These are phyloP conservation scores for Conchocele bisecta DNA, from an alignment of 2,888 invertebrate species.

Conservation along the genomic window DNA sequence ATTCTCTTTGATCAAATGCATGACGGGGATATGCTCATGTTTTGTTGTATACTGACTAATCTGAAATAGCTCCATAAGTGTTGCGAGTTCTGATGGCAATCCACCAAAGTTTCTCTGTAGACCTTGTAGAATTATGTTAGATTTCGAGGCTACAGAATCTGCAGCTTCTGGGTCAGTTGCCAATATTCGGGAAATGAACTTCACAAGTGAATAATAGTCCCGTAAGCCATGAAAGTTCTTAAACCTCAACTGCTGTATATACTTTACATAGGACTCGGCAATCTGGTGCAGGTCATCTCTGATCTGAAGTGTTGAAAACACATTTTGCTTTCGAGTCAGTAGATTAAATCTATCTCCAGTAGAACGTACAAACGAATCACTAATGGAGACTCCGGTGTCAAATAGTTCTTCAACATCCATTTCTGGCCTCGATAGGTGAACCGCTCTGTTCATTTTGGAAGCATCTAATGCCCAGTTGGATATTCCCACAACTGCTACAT, in stretches of 20 bases:
- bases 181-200: constrained; percentile 22
- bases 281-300: constrained; percentile 28
- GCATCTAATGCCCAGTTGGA: constrained; percentile 74
- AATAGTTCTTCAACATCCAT: constrained; percentile 65
- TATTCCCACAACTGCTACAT: constrained; percentile 72
- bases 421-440: constrained; percentile 70
- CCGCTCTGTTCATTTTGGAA: constrained; percentile 76
- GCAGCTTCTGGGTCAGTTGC: background rate
- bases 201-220: constrained; percentile 61
- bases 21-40: constrained; percentile 8
- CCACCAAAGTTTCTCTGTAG: constrained; percentile 69
- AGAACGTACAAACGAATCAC: constrained; percentile 51
- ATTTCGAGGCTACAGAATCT: constrained; percentile 1
- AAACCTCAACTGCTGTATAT: constrained; percentile 37
- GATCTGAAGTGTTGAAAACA: no score
- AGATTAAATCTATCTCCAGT: no score
- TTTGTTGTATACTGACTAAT: background rate
- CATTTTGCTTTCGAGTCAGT: no score
- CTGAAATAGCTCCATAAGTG: constrained; percentile 44
- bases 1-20: constrained; percentile 60
- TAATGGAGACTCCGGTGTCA: constrained; percentile 63
- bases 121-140: constrained; percentile 49
- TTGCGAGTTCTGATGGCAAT: constrained; percentile 39
- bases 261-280: constrained; percentile 32
- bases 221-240: constrained; percentile 62